phyloP scores from a whole-genome alignment of 2,888 invertebrate species.

The Hirtodrosophila alboralis region DNA sequence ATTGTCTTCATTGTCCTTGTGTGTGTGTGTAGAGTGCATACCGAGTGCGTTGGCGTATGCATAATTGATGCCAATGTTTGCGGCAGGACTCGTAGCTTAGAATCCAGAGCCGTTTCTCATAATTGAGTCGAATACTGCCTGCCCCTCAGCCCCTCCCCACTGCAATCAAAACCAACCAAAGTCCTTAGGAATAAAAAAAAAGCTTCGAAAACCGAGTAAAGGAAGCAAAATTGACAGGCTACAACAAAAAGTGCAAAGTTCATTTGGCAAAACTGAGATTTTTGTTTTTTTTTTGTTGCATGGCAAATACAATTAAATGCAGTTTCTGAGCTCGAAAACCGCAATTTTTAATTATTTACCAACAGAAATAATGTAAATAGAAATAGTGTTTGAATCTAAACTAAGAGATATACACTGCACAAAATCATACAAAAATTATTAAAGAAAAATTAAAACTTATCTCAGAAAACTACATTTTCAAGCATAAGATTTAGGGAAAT shows the following conservation, averaged over 20 bases:
- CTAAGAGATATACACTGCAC: no score
- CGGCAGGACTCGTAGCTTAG: conserved; percentile 64
- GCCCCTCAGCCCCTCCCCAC: conserved; percentile 4
- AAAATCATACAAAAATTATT: no score
- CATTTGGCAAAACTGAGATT: conserved; percentile 48
- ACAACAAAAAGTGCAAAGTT: conserved; percentile 45
- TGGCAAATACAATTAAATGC: conserved; percentile 43
- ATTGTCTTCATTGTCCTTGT: conserved; percentile 40
- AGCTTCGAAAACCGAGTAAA: conserved; percentile 31
- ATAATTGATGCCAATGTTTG: conserved; percentile 81
- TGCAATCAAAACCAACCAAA: background rate
- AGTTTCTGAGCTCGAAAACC: conserved; percentile 33
- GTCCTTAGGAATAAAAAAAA: conserved; percentile 5
- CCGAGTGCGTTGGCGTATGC: conserved; percentile 74
- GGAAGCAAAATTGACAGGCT: conserved; percentile 29
- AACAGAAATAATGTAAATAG: no score
- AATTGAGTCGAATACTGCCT: conserved; percentile 71
- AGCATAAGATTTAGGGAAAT: no score
- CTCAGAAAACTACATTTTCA: no score
- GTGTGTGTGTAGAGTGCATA: conserved; percentile 29
- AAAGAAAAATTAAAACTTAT: no score
- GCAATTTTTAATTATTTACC: conserved; percentile 27
- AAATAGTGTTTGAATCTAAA: no score
- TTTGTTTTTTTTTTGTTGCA: conserved; percentile 2
- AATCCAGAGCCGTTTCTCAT: conserved; percentile 64